Conservation (phyloP, 2,888 invertebrate genomes). For the Crocallis elinguaria region DNA sequence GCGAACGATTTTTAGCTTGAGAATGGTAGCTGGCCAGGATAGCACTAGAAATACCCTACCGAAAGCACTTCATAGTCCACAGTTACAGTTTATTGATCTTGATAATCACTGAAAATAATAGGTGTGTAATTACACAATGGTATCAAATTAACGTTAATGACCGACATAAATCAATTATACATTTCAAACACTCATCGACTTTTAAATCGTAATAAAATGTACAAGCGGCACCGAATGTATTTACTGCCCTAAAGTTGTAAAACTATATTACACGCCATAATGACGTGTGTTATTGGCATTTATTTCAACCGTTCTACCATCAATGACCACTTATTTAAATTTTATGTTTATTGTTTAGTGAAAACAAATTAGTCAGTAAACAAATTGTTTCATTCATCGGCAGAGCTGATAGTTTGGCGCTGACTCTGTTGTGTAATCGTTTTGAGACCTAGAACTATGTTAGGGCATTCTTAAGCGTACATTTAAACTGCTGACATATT, state of each 20-base stretch:
- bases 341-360: constrained; percentile 79
- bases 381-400: constrained; percentile 31
- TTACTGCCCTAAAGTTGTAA: constrained; percentile 83
- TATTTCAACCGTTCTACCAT: constrained; percentile 78
- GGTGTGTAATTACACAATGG: constrained; percentile 30
- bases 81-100: too few relatives aligned
- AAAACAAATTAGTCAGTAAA: constrained; percentile 63
- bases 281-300: constrained; percentile 82
- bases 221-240: constrained; percentile 83
- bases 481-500: too few relatives aligned
- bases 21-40: too few relatives aligned
- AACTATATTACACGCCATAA: constrained; percentile 82
- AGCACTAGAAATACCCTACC: too few relatives aligned
- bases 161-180: constrained; percentile 81
- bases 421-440: constrained; percentile 6
- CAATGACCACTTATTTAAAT: constrained; percentile 71
- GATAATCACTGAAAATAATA: constrained; percentile 12
- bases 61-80: too few relatives aligned
- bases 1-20: too few relatives aligned
- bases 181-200: constrained; percentile 80
- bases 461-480: too few relatives aligned
- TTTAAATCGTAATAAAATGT: constrained; percentile 84
- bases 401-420: neutral
- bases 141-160: constrained; percentile 79
- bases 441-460: too few relatives aligned